These are phyloP conservation scores for Ovibos moschatus DNA, from an alignment of 2,113 vertebrate genomes.

Conservation along the genomic window DNA sequence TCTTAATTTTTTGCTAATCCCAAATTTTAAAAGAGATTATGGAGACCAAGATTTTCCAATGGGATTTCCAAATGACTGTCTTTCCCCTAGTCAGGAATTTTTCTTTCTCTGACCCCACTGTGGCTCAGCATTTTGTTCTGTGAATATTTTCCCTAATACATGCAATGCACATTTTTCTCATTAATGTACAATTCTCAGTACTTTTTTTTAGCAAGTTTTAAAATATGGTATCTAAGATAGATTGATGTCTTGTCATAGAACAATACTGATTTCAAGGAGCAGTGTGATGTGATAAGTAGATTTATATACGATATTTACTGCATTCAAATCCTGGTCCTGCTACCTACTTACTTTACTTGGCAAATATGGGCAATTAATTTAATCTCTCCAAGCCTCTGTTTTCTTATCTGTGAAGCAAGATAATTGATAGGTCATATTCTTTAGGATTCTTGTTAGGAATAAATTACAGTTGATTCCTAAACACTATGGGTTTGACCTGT, in stretches of 20 bases:
- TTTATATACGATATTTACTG: neutral
- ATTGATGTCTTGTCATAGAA: neutral
- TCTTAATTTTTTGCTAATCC: neutral
- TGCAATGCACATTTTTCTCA: neutral
- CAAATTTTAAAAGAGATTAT: neutral
- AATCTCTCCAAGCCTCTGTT: neutral
- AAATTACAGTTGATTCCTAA: neutral
- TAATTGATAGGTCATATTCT: neutral
- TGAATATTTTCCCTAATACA: neutral
- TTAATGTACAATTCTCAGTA: neutral
- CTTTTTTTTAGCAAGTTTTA: neutral
- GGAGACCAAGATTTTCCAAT: neutral
- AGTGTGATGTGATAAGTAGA: neutral
- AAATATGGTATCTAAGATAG: neutral
- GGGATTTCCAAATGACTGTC: neutral
- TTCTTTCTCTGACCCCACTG: neutral
- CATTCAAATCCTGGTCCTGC: neutral
- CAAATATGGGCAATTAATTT: neutral
- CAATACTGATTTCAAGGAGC: neutral
- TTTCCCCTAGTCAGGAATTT: neutral
- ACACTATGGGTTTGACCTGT: neutral
- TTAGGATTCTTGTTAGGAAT: neutral
- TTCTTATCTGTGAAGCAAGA: neutral
- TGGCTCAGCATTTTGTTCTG: neutral
- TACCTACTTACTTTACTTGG: neutral